Conservation (phyloP, 2,113 vertebrate species). For the Trinectes maculatus region DNA sequence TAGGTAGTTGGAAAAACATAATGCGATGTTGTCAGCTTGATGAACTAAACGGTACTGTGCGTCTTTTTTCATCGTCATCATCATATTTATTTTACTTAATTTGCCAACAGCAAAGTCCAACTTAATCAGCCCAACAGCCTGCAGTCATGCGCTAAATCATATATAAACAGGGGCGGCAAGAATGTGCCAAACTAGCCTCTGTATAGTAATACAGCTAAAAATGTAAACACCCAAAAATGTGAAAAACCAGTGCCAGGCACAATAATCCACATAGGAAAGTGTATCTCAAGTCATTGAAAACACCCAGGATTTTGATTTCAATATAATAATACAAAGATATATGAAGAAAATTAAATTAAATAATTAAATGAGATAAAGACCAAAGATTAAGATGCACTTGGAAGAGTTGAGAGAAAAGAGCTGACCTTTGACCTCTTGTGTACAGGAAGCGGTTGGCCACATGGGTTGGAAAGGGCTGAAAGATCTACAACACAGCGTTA, state of each 20-base stretch:
- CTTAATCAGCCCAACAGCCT: constrained; percentile 8
- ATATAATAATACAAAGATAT: too few relatives aligned
- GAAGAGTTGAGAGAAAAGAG: too few relatives aligned
- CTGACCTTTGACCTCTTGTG: too few relatives aligned
- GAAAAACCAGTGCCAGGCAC: background rate
- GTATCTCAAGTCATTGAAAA: too few relatives aligned
- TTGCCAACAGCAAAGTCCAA: background rate
- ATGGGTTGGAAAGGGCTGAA: background rate
- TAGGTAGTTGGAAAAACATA: background rate
- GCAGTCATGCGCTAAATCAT: background rate
- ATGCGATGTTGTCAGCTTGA: background rate
- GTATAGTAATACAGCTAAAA: background rate
- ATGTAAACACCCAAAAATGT: background rate
- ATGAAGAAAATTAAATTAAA: too few relatives aligned
- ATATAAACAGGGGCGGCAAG: constrained; percentile 1
- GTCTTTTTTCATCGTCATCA: background rate
- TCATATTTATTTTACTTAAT: background rate
- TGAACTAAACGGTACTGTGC: too few relatives aligned
- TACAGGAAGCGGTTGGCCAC: constrained; percentile 3
- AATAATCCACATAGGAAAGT: too few relatives aligned
- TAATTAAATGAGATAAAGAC: too few relatives aligned
- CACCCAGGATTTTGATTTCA: too few relatives aligned
- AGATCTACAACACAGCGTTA: background rate
- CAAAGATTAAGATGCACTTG: too few relatives aligned
- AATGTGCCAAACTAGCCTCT: constrained; percentile 3